A percentile compares a stretch with the other conserved stretches of the same genome.
phyloP scores from a whole-genome alignment of 1,140 invertebrate genomes.

The Ruditapes philippinarum region DNA sequence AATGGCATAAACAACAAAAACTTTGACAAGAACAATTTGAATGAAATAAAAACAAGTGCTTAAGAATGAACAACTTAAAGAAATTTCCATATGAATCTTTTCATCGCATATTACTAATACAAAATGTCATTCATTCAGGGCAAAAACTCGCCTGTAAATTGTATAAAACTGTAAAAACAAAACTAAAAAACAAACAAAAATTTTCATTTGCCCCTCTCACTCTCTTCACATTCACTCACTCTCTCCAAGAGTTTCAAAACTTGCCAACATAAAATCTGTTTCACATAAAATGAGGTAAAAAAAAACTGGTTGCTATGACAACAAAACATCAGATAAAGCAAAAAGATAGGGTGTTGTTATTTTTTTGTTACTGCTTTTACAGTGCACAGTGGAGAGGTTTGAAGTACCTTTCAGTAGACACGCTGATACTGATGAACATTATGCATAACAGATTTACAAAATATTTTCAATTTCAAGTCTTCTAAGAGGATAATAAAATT shows the following conservation, averaged over 20 bases:
- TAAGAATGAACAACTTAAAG: neutral
- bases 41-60: conserved; percentile 21
- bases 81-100: too few relatives aligned
- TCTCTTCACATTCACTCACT: too few relatives aligned
- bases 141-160: conserved; percentile 16
- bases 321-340: conserved; percentile 33
- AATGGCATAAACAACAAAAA: conserved; percentile 24
- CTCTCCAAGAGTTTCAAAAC: conserved; percentile 25
- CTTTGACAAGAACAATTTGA: neutral
- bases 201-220: neutral
- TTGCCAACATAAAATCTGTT: conserved; percentile 47
- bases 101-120: neutral
- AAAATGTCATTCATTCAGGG: neutral
- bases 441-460: neutral
- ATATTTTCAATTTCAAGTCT: conserved; percentile 1
- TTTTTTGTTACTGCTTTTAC: conserved; percentile 47
- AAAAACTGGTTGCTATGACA: conserved; percentile 12
- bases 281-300: conserved; percentile 51
- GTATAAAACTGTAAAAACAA: conserved; percentile 19
- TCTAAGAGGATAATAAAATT: neutral
- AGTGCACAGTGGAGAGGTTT: conserved; percentile 13
- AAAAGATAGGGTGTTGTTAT: conserved; percentile 19
- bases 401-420: neutral
- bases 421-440: neutral
- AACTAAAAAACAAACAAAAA: conserved; percentile 15